Base-by-base conservation (phyloP, 2,888 invertebrate genomes). In the Ectropis crepuscularia region DNA sequence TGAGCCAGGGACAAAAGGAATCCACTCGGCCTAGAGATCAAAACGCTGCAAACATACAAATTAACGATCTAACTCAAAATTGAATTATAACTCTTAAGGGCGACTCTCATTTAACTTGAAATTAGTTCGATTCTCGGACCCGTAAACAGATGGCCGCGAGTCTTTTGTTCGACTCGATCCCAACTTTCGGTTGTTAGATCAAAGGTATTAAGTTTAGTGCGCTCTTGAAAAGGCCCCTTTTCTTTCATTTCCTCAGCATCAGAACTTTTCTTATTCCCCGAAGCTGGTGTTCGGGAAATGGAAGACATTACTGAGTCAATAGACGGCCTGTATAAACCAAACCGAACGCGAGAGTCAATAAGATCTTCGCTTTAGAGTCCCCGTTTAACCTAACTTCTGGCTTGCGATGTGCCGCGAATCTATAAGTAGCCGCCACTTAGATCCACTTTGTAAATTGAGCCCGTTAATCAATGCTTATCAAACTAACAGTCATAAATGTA, bases 231-330 rank as follows among this genome's bases (percentile, higher is more conserved):
- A 85, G 85, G 79, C 76, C 85, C 86, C 85, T 82, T 83, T 89
- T 87, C 87, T 87, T 88, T 85, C 82, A 81, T 87, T 86, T 83
- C 86, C 83, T 79, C 74, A 76, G 73, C 77, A 80, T 82, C 82
- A 81, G 84, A 88, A 91, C 88, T 91, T 92, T 91, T 88, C 90
- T 89, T 89, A 88, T 90, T 88, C 85, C 82, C 81, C 78, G 82
- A 82, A 86, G 85, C 86, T 85, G 85, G 84, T 83, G 81, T 88
- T 89, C 85, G 86, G 88, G 90, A 90, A 91, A 90, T 89, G 88
- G 88, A 87, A 82, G 87, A 89, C 88, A 90, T 91, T 90, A 91
- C 87, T 69, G 86, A 89, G 88, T 90, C 89, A 89, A 90, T 90
- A 88, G 89, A 85, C 81, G 83, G 79, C 78, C 82, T 71, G 83